Conservation (phyloP, 1,140 invertebrate genomes). For the Cheumatopsyche charites region DNA sequence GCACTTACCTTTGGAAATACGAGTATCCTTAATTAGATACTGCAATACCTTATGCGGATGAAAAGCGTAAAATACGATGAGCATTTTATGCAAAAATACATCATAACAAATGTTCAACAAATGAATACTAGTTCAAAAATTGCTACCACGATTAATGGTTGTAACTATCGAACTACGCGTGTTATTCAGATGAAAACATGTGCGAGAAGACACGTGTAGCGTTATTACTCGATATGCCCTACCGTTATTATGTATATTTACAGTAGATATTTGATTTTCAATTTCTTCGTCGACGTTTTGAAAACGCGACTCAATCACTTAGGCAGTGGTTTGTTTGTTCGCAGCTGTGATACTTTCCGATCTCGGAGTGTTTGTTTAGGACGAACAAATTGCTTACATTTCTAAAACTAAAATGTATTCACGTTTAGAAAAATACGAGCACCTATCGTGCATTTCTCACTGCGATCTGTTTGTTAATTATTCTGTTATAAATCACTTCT, state of each 20-base stretch:
- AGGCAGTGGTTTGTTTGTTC: constrained; percentile 7
- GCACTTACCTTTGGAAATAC: constrained; percentile 16
- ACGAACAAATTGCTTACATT: constrained; percentile 31
- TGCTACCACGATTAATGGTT: too few relatives aligned
- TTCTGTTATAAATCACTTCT: too few relatives aligned
- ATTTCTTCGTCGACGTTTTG: neutral
- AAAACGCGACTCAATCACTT: constrained; percentile 23
- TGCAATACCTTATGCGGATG: neutral
- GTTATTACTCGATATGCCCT: neutral
- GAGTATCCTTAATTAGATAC: constrained; percentile 7
- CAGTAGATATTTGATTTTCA: neutral
- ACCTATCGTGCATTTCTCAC: too few relatives aligned
- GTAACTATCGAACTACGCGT: too few relatives aligned
- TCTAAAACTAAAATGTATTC: neutral
- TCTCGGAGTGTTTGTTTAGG: constrained; percentile 33
- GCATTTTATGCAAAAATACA: too few relatives aligned
- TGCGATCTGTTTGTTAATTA: too few relatives aligned
- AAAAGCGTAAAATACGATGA: neutral
- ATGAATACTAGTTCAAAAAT: too few relatives aligned
- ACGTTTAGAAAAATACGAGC: too few relatives aligned
- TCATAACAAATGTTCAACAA: too few relatives aligned
- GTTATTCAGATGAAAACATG: too few relatives aligned
- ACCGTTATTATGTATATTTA: constrained; percentile 21
- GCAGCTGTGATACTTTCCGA: constrained; percentile 2
- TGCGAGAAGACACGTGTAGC: too few relatives aligned